Evolutionary conservation across 2,797 vertebrate species (phyloP).

Genomic region (Chiroxiphia lanceolata): DNA sequence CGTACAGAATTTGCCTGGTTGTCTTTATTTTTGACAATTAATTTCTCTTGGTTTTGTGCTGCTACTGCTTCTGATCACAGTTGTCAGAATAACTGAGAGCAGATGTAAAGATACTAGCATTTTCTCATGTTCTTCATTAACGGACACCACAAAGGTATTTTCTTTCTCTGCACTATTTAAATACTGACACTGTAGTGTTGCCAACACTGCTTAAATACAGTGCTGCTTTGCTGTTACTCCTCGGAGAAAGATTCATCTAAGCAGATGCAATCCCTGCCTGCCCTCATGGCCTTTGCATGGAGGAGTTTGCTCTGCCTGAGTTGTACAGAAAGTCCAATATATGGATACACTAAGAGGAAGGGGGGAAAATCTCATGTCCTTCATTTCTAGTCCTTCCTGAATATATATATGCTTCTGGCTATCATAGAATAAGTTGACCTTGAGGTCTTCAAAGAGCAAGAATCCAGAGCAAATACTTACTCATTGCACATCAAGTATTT

Average conservation of each 20-base stretch:
- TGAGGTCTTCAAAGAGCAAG: background rate
- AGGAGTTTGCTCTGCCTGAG: background rate
- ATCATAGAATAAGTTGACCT: background rate
- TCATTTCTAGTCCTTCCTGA: background rate
- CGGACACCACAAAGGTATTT: background rate
- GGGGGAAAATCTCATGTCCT: background rate
- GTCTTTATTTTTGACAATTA: background rate
- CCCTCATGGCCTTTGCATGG: background rate
- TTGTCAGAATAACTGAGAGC: background rate
- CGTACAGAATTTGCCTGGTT: background rate
- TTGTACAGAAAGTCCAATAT: background rate
- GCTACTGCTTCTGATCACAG: background rate
- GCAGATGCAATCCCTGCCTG: background rate
- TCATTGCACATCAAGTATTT: background rate
- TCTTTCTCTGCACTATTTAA: background rate
- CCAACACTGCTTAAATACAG: background rate
- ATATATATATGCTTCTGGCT: background rate
- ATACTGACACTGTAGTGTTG: background rate
- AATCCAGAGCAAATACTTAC: background rate
- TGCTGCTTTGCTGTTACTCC: background rate
- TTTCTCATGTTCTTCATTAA: background rate
- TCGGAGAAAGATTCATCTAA: background rate
- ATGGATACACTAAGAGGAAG: accelerated
- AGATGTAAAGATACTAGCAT: background rate
- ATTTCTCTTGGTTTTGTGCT: background rate